phyloP scores from a whole-genome alignment of 2,888 invertebrate species.

The Trisateles emortualis region DNA sequence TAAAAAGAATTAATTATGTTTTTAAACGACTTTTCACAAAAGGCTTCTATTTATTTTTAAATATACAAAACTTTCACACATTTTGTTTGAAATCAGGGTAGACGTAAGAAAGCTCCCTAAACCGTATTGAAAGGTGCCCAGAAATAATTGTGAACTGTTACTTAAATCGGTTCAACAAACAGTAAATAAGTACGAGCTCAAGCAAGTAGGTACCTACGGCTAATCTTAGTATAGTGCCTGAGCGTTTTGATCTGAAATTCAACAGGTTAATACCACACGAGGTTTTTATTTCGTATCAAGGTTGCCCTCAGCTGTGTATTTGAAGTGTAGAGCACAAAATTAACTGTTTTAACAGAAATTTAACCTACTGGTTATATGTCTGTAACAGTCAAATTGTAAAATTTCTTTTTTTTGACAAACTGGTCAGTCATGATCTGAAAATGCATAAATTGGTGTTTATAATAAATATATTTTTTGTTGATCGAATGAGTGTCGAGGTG shows the following conservation, averaged over 20 bases:
- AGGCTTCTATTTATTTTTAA: constrained; percentile 6
- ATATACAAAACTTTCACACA: background rate
- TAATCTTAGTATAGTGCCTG: too few relatives aligned
- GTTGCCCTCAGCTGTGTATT: background rate
- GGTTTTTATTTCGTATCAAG: background rate
- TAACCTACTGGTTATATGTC: too few relatives aligned
- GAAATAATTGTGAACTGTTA: too few relatives aligned
- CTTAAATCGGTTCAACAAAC: too few relatives aligned
- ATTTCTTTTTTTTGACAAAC: constrained; percentile 2
- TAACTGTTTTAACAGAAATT: too few relatives aligned
- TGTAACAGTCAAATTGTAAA: too few relatives aligned
- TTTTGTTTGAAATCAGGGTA: too few relatives aligned
- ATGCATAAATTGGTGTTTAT: constrained; percentile 64
- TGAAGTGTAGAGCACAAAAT: too few relatives aligned
- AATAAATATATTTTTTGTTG: constrained; percentile 72
- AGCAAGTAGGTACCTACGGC: too few relatives aligned
- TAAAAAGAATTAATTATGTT: constrained; percentile 49
- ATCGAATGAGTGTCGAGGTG: constrained; percentile 69
- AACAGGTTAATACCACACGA: constrained; percentile 37
- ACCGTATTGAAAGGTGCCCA: too few relatives aligned
- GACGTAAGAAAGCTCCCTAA: too few relatives aligned
- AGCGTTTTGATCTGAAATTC: constrained; percentile 18
- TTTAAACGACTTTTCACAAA: constrained; percentile 25
- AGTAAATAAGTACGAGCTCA: too few relatives aligned
- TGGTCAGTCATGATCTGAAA: constrained; percentile 35